These are phyloP conservation scores for Mus pahari DNA, from an alignment of 2,113 vertebrate genomes.

Conservation along the genomic window DNA sequence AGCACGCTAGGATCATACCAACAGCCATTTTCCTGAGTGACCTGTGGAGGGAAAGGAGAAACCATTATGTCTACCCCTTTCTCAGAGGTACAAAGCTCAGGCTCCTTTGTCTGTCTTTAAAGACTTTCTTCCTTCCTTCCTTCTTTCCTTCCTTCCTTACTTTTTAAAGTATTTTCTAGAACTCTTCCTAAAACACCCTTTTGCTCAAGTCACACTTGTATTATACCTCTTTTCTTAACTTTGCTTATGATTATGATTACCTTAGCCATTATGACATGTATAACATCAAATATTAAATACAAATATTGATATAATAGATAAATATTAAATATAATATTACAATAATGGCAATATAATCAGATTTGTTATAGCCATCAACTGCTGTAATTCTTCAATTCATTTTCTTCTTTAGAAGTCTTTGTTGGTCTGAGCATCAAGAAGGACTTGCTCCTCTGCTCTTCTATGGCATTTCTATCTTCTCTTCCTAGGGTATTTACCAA, in stretches of 20 bases:
- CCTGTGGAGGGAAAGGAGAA: constrained; percentile 84
- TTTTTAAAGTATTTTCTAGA: constrained; percentile 52
- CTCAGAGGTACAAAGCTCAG: constrained; percentile 3
- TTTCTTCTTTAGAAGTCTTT: constrained; percentile 50
- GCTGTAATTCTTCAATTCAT: not conserved
- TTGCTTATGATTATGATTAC: constrained; percentile 22
- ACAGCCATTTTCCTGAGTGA: constrained; percentile 94
- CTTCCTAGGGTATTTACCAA: not conserved
- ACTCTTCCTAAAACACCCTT: not conserved
- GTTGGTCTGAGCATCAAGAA: not conserved
- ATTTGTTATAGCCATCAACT: not conserved
- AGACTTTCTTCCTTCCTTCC: constrained; percentile 1
- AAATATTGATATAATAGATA: no score
- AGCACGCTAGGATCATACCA: constrained; percentile 95
- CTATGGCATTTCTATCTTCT: not conserved
- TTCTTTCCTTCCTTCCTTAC: not conserved
- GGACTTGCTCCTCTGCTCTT: not conserved
- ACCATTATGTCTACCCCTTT: constrained; percentile 8
- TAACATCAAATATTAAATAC: no score
- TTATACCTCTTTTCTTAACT: not conserved
- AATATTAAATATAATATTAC: not conserved
- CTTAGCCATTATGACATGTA: not conserved
- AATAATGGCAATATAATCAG: not conserved
- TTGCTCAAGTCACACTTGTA: not conserved
- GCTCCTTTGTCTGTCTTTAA: not conserved